phyloP scores from a whole-genome alignment of 2,113 vertebrate species.

The Diadophis punctatus region DNA sequence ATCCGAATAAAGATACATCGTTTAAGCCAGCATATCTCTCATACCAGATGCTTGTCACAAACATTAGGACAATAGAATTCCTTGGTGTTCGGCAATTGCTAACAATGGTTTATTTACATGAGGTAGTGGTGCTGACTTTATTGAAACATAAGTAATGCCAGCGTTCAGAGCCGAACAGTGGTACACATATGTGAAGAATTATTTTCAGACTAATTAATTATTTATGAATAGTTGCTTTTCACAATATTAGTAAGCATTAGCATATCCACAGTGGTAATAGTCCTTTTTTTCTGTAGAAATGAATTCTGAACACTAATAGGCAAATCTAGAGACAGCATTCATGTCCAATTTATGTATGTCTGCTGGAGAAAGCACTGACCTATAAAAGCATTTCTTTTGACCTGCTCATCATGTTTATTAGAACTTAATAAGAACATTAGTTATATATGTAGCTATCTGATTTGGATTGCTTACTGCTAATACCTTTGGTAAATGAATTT shows the following conservation, averaged over 20 bases:
- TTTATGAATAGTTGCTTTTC: not conserved
- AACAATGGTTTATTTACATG: slow-evolving; percentile 20
- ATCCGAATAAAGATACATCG: slow-evolving; percentile 58
- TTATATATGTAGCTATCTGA: not conserved
- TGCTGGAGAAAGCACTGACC: not conserved
- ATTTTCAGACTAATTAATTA: not conserved
- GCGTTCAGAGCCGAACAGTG: not conserved
- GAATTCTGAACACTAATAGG: not conserved
- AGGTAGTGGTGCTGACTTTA: not conserved
- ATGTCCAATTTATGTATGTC: not conserved
- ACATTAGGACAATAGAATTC: slow-evolving; percentile 39
- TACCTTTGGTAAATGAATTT: not conserved
- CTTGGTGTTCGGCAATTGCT: slow-evolving; percentile 48
- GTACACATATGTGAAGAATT: not conserved
- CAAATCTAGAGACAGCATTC: not conserved
- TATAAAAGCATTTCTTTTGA: not conserved
- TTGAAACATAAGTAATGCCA: not conserved
- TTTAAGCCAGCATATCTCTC: slow-evolving; percentile 56
- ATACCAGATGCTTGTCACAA: slow-evolving; percentile 48
- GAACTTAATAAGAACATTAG: not conserved
- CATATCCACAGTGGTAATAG: not conserved
- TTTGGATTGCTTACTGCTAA: not conserved
- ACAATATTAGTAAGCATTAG: not conserved
- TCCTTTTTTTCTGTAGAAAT: not conserved
- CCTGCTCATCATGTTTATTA: not conserved